Evolutionary conservation across 1,140 invertebrate species (phyloP).

Genomic region (Phthorimaea operculella): DNA sequence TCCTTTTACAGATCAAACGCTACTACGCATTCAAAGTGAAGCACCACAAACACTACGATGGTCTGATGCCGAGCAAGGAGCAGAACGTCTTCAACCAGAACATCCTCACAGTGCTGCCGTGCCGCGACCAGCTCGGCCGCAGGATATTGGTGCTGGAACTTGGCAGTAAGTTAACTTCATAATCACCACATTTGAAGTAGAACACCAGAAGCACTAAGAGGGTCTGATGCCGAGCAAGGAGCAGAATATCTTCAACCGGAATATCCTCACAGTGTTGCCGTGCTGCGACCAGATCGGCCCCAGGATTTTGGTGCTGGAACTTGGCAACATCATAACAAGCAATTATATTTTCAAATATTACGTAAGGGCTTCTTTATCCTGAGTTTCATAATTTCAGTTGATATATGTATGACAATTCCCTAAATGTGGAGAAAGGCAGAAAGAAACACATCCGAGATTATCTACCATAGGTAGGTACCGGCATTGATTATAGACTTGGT

Average conservation of each 20-base stretch:
- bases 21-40: slow-evolving; percentile 85
- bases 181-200: slow-evolving; percentile 74
- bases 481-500: too few species aligned
- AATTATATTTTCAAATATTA: too few species aligned
- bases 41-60: slow-evolving; percentile 77
- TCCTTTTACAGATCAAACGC: slow-evolving; percentile 77
- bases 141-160: slow-evolving; percentile 80
- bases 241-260: slow-evolving; percentile 80
- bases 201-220: slow-evolving; percentile 78
- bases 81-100: slow-evolving; percentile 82
- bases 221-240: slow-evolving; percentile 76
- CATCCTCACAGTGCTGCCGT: slow-evolving; percentile 79
- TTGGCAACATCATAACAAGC: slow-evolving; percentile 75
- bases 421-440: too few species aligned
- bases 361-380: too few species aligned
- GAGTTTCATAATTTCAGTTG: too few species aligned
- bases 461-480: too few species aligned
- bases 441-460: too few species aligned
- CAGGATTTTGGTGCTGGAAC: slow-evolving; percentile 78
- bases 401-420: too few species aligned
- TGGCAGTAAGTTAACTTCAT: slow-evolving; percentile 73
- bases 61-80: slow-evolving; percentile 75
- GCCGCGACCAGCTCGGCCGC: slow-evolving; percentile 78
- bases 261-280: slow-evolving; percentile 80
- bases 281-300: slow-evolving; percentile 79